Evolutionary conservation across 2,113 vertebrate genomes (phyloP), one percentile per base, ranked within the genome.

Genomic region (Ornithorhynchus anatinus): DNA sequence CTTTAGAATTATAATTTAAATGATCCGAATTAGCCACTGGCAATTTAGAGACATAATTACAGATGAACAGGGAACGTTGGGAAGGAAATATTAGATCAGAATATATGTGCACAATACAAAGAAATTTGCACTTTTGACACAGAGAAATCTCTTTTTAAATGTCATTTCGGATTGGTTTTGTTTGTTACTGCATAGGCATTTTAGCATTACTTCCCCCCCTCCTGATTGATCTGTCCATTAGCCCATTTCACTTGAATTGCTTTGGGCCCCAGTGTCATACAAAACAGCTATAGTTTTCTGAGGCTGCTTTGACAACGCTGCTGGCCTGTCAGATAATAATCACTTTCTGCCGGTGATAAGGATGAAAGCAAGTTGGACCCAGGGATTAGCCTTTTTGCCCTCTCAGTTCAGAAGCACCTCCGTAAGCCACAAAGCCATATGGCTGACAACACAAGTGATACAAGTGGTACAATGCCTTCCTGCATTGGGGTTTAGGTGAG

Each of bases 281-380:
- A 14, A 39, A 3, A 31, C 72, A 72, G 22, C 19, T 5, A 36
- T n/a, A 5, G 7, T 9, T 82, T 58, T 10, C 2, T 22, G 27
- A 29, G 12, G 3, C 5, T 51, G 77, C 9, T 36, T 59, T 11
- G 69, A 32, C 35, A 29, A 54, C 16, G 3, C 13, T 56, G 8
- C 3, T 14, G 31, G 10, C 13, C 36, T 57, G 59, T 63, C 22
- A 53, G 62, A 59, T 64, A 58, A 43, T 54, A n/a, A 69, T 37
- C 60, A 11, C 13, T 59, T 84, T 72, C 48, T 25, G 59, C 44
- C 43, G 5, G 35, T 51, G 59, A 38, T 3, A 57, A 57, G 10
- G 44, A 45, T 68, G 53, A 79, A 78, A 77, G 6, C 72, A 56
- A 71, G 19, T 59, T 64, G 0, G 9, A 52, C 33, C 10, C 29